Percentiles rank a stretch among this genome's conserved stretches.
These are phyloP conservation scores for Pelosia muscerda DNA, from an alignment of 2,888 invertebrate species.

Conservation along the genomic window DNA sequence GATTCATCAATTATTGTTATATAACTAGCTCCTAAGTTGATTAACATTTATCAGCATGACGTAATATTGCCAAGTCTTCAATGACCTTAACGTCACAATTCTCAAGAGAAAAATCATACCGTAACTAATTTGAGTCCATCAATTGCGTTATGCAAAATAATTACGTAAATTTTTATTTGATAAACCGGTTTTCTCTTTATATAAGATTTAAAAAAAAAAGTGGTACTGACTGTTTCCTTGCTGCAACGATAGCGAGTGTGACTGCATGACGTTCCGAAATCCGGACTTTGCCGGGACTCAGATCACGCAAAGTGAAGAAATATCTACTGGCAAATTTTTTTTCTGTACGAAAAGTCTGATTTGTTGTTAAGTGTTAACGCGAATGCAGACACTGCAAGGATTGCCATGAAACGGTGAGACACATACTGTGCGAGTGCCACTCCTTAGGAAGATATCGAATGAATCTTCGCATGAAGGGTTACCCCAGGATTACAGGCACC, in stretches of 20 bases:
- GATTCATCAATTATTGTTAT: not conserved
- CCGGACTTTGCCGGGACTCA: no score
- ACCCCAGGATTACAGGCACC: no score
- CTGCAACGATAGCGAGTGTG: not conserved
- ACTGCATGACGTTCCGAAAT: no score
- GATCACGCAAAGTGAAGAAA: no score
- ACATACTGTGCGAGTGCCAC: no score
- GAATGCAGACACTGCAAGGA: no score
- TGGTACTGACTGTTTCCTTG: not conserved
- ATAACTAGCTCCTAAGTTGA: not conserved
- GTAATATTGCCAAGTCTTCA: not conserved
- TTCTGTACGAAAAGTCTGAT: no score
- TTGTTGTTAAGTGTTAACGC: no score
- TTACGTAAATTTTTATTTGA: slow-evolving; percentile 18
- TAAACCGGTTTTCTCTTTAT: slow-evolving; percentile 24
- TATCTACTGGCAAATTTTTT: no score
- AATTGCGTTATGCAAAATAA: slow-evolving; percentile 15
- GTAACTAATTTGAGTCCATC: slow-evolving; percentile 21
- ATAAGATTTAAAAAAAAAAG: not conserved
- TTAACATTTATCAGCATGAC: not conserved
- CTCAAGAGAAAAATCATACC: slow-evolving; percentile 10
- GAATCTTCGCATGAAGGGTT: no score
- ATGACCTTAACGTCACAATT: slow-evolving; percentile 11
- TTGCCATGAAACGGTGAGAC: no score
- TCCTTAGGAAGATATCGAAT: no score